phyloP scores from a whole-genome alignment of 2,888 invertebrate genomes.

The Agrenia bidenticulata region DNA sequence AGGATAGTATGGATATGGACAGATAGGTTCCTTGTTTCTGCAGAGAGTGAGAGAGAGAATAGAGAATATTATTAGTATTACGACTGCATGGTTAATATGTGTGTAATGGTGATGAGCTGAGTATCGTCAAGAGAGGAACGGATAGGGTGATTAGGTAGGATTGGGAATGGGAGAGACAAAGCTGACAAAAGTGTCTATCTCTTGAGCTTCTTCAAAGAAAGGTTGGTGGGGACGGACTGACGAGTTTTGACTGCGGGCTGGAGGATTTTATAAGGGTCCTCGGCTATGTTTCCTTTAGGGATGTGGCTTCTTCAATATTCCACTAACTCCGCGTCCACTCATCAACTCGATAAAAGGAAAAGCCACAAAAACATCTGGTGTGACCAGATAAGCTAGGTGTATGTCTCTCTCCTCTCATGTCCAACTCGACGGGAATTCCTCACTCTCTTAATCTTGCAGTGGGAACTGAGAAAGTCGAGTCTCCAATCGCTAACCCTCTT shows the following conservation, averaged over 20 bases:
- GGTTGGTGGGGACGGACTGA: slow-evolving; percentile 29
- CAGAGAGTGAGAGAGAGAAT: background rate
- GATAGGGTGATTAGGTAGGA: slow-evolving; percentile 9
- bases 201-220: no score
- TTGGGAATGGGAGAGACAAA: background rate
- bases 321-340: no score
- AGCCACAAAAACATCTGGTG: slow-evolving; percentile 51
- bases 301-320: slow-evolving; percentile 38
- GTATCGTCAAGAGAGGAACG: no score
- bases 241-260: background rate
- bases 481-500: no score
- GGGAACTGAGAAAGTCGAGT: no score
- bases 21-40: no score
- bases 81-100: no score
- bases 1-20: no score
- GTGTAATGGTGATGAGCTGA: no score
- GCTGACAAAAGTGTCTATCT: background rate
- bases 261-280: slow-evolving; percentile 47
- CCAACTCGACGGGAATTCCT: no score
- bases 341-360: slow-evolving; percentile 44
- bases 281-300: slow-evolving; percentile 47
- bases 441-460: no score
- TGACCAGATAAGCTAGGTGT: slow-evolving; percentile 46
- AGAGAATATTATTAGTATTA: background rate
- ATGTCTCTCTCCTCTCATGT: no score